phyloP scores from a whole-genome alignment of 2,888 invertebrate species.

The Hirtodrosophila histrioides region DNA sequence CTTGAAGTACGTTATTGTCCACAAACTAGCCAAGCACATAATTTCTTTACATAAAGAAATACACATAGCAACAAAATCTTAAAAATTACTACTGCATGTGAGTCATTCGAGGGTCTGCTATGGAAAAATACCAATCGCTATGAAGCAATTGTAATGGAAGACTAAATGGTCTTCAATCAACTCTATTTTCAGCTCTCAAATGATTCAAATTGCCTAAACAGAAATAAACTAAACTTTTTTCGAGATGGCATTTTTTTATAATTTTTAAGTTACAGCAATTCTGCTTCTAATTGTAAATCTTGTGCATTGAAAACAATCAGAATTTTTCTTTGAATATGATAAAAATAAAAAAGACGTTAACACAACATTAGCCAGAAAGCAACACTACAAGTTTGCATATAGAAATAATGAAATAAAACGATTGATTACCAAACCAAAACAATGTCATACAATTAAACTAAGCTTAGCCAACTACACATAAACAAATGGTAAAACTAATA shows the following conservation, averaged over 20 bases:
- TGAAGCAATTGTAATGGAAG: no score
- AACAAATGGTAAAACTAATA: constrained; percentile 41
- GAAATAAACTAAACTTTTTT: constrained; percentile 46
- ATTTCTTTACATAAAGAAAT: constrained; percentile 58
- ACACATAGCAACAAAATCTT: constrained; percentile 60
- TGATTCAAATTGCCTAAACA: constrained; percentile 35
- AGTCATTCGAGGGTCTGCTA: constrained; percentile 23
- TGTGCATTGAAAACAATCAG: constrained; percentile 85
- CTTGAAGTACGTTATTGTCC: constrained; percentile 67
- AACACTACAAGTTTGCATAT: constrained; percentile 25
- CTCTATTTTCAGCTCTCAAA: background rate
- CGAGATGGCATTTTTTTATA: constrained; percentile 65
- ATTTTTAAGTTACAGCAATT: constrained; percentile 85
- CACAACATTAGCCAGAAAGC: constrained; percentile 30
- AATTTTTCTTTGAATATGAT: constrained; percentile 84
- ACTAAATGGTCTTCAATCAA: no score
- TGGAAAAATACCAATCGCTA: constrained; percentile 1
- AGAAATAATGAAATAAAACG: constrained; percentile 33
- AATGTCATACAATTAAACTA: constrained; percentile 67
- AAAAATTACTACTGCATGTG: constrained; percentile 66
- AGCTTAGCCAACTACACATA: constrained; percentile 54
- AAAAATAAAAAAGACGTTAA: constrained; percentile 14
- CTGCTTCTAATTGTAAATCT: constrained; percentile 85
- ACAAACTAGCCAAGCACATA: constrained; percentile 77
- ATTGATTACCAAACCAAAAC: constrained; percentile 35